These are phyloP conservation scores for Spheniscus mendiculus DNA, from an alignment of 2,113 vertebrate species.

Conservation along the genomic window DNA sequence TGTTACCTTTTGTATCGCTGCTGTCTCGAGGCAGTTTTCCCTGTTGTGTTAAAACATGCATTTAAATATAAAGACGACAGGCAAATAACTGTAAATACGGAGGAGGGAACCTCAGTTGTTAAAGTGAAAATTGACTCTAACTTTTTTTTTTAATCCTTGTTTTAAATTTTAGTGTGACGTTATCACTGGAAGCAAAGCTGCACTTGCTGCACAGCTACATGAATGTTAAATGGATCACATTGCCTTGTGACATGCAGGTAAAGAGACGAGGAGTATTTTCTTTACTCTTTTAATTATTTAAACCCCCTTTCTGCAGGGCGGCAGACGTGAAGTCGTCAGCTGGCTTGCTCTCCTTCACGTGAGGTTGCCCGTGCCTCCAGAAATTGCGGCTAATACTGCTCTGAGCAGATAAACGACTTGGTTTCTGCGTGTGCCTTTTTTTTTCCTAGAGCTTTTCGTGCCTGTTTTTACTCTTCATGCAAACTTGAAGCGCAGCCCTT, in stretches of 20 bases:
- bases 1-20: rapidly evolving
- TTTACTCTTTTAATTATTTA: neutral
- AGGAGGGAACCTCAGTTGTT: too few species aligned
- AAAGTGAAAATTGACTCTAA: neutral
- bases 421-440: rapidly evolving
- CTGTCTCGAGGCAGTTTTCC: neutral
- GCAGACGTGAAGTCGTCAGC: neutral
- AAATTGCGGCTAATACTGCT: neutral
- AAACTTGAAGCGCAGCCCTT: rapidly evolving
- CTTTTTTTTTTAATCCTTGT: neutral
- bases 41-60: neutral
- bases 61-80: neutral
- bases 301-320: neutral
- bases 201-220: slow-evolving; percentile 96
- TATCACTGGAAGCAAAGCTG: slow-evolving; percentile 94
- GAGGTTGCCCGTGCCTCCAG: neutral
- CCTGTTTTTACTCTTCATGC: rapidly evolving
- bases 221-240: slow-evolving; percentile 90
- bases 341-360: neutral
- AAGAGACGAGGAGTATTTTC: neutral
- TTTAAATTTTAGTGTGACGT: slow-evolving; percentile 78
- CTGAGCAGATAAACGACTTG: rapidly evolving
- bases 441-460: neutral
- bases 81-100: rapidly evolving
- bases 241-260: slow-evolving; percentile 88